Evolutionary conservation across 1,140 invertebrate species (phyloP).

Genomic region (Eumaeus atala): DNA sequence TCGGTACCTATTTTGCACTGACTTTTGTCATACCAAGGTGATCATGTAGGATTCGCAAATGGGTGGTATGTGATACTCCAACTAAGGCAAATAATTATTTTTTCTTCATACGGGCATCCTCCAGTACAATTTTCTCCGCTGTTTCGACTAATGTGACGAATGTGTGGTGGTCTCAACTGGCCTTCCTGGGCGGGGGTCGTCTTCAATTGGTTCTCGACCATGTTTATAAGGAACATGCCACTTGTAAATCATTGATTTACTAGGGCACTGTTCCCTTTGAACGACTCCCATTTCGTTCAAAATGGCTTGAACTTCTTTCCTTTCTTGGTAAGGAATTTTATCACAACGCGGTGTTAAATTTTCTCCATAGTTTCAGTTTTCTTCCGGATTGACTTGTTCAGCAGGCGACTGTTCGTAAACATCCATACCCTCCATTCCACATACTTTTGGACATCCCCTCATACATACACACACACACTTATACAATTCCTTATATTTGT

Average conservation of each 20-base stretch:
- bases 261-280: slow-evolving; percentile 19
- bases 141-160: too few relatives aligned
- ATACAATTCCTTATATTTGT: too few relatives aligned
- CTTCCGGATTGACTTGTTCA: slow-evolving; percentile 12
- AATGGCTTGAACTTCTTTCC: slow-evolving; percentile 23
- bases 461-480: too few relatives aligned
- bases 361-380: too few relatives aligned
- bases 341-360: slow-evolving; percentile 17
- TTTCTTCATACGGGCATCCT: slow-evolving; percentile 24
- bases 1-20: slow-evolving; percentile 15
- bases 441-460: background rate
- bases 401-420: slow-evolving; percentile 4
- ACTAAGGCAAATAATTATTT: slow-evolving; percentile 2
- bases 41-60: slow-evolving; percentile 21
- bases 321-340: slow-evolving; percentile 31
- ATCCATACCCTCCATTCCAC: slow-evolving; percentile 1
- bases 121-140: background rate
- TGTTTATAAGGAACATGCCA: slow-evolving; percentile 17
- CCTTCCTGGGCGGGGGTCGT: slow-evolving; percentile 8
- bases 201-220: slow-evolving; percentile 24
- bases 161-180: too few relatives aligned
- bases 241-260: slow-evolving; percentile 26
- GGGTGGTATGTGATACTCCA: slow-evolving; percentile 24
- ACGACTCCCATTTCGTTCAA: slow-evolving; percentile 23
- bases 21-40: slow-evolving; percentile 19